phyloP scores from a whole-genome alignment of 1,140 invertebrate species.

The Mylabris phalerata region DNA sequence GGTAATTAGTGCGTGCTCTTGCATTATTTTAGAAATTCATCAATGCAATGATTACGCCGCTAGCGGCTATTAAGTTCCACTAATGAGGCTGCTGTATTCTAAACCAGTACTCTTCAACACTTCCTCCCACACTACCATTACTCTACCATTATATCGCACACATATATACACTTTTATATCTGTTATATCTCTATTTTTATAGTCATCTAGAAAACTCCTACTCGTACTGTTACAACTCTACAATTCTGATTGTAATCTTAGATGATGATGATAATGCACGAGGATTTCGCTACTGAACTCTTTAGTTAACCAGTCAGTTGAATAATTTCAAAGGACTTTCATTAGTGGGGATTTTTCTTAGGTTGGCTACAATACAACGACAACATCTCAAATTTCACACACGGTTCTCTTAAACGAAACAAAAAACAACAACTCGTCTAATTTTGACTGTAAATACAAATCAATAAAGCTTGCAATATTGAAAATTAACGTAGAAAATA shows the following conservation, averaged over 20 bases:
- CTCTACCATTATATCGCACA: background rate
- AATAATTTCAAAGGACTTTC: background rate
- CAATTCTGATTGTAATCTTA: conserved; percentile 21
- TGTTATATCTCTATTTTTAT: conserved; percentile 1
- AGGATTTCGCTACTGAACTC: conserved; percentile 4
- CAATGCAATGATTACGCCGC: conserved; percentile 25
- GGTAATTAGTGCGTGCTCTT: conserved; percentile 25
- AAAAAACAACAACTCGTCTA: too few species aligned
- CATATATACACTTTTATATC: background rate
- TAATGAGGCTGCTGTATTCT: conserved; percentile 31
- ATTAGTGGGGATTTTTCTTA: too few species aligned
- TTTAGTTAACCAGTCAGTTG: background rate
- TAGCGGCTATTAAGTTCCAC: conserved; percentile 20
- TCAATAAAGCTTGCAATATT: too few species aligned
- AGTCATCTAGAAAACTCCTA: background rate
- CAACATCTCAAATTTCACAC: too few species aligned
- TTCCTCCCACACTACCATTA: conserved; percentile 3
- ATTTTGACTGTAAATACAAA: too few species aligned
- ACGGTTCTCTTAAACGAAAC: too few species aligned
- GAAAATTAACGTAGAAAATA: too few species aligned
- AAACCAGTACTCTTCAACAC: background rate
- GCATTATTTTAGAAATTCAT: conserved; percentile 29
- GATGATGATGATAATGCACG: conserved; percentile 22
- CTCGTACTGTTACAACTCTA: conserved; percentile 1
- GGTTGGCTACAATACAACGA: background rate